phyloP scores from a whole-genome alignment of 30 jellyfish, hydroid and myxozoan species.

The Pelagia noctiluca region DNA sequence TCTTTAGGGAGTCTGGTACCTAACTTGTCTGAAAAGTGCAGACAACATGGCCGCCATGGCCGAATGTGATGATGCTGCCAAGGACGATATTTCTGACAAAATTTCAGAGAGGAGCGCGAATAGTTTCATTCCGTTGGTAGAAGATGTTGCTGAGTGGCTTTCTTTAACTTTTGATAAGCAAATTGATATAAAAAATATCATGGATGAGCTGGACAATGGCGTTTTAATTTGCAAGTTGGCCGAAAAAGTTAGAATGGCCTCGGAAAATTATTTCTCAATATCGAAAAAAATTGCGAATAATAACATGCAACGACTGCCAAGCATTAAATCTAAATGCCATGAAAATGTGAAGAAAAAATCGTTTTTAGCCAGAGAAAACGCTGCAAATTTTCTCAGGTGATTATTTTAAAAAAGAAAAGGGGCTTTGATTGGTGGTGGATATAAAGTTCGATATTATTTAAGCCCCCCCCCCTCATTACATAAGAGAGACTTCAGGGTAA shows the following conservation, averaged over 20 bases:
- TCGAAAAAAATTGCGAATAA: conserved; percentile 18
- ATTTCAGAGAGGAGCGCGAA: conserved; percentile 66
- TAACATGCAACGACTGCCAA: conserved; percentile 25
- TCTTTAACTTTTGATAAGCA: conserved; percentile 26
- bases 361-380: conserved; percentile 87
- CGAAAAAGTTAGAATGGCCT: conserved; percentile 31
- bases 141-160: conserved; percentile 90
- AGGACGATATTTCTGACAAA: conserved; percentile 60
- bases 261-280: conserved; percentile 13
- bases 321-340: conserved; percentile 52
- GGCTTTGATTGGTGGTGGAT: not conserved
- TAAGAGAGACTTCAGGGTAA: too few species aligned
- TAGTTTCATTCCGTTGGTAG: conserved; percentile 71
- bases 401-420: not conserved
- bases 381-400: conserved; percentile 72
- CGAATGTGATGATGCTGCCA: not conserved
- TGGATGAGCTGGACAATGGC: conserved; percentile 82
- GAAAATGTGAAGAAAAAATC: conserved; percentile 63
- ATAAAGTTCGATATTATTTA: not conserved
- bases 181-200: conserved; percentile 55
- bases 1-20: too few species aligned
- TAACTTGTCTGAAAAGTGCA: too few species aligned
- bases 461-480: too few species aligned
- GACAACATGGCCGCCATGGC: conserved; percentile 2
- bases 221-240: conserved; percentile 59